Conservation (phyloP, 92 coral and sea anemone species). For the Phenganax marumi region DNA sequence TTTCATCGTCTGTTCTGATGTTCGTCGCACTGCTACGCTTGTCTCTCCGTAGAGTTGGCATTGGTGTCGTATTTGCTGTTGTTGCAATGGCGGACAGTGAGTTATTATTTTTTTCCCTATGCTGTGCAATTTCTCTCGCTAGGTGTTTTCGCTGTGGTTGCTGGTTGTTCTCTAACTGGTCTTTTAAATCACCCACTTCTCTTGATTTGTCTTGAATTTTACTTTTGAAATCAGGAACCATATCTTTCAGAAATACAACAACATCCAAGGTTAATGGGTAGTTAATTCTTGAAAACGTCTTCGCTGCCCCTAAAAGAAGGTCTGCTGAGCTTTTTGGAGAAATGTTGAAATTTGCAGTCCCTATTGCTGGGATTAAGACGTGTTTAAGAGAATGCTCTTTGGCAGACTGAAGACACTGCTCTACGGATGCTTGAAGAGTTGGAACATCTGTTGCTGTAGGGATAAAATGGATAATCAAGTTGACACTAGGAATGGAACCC, state of each 20-base stretch:
- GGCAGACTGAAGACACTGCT: neutral
- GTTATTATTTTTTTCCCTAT: neutral
- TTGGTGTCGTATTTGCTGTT: neutral
- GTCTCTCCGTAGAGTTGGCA: neutral
- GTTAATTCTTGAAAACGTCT: neutral
- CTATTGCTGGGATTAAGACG: slow-evolving; percentile 20
- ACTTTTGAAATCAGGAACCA: slow-evolving; percentile 26
- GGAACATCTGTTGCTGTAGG: slow-evolving; percentile 9
- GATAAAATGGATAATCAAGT: slow-evolving; percentile 5
- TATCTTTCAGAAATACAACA: slow-evolving; percentile 23
- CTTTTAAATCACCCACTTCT: neutral
- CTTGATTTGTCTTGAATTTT: neutral
- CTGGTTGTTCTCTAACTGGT: neutral
- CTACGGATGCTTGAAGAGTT: slow-evolving; percentile 22
- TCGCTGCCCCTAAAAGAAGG: slow-evolving; percentile 20
- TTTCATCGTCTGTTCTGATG: neutral
- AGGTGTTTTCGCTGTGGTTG: neutral
- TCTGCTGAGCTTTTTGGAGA: slow-evolving; percentile 8
- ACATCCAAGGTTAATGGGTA: neutral
- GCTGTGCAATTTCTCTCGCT: neutral
- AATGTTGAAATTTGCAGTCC: slow-evolving; percentile 7
- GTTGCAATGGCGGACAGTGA: neutral
- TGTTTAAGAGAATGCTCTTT: neutral
- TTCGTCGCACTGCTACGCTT: neutral
- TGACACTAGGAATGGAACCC: neutral